A percentile compares a stretch with the other conserved stretches of the same genome.
phyloP scores from a whole-genome alignment of 2,113 vertebrate species.

The Galemys pyrenaicus region DNA sequence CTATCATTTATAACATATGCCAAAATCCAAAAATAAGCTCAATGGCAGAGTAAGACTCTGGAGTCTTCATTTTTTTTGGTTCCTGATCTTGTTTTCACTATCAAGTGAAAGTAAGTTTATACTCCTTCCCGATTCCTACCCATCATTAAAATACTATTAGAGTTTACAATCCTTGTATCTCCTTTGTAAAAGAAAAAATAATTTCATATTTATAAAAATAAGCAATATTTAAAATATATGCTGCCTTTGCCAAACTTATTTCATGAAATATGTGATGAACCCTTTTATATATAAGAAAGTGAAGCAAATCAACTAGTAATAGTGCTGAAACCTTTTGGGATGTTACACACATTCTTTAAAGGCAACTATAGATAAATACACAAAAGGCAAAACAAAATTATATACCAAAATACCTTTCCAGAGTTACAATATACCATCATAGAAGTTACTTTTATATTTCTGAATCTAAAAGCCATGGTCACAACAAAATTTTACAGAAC shows the following conservation, averaged over 20 bases:
- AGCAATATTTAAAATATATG: slow-evolving; percentile 29
- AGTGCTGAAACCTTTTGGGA: neutral
- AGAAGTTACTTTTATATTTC: slow-evolving; percentile 28
- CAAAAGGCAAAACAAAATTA: slow-evolving; percentile 28
- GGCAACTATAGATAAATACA: slow-evolving; percentile 1
- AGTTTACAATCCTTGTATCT: slow-evolving; percentile 5
- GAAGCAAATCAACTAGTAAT: slow-evolving; percentile 26
- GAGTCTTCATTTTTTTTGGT: neutral
- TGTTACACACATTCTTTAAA: slow-evolving; percentile 43
- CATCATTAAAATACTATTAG: slow-evolving; percentile 1
- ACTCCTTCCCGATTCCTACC: neutral
- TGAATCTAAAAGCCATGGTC: slow-evolving; percentile 49
- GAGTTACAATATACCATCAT: neutral
- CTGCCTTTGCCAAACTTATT: slow-evolving; percentile 1
- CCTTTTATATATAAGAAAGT: slow-evolving; percentile 26
- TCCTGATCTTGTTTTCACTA: slow-evolving; percentile 27
- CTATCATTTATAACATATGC: neutral
- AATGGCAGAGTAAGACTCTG: slow-evolving; percentile 13
- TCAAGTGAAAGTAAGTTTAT: neutral
- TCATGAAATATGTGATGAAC: slow-evolving; percentile 29
- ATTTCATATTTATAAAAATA: neutral
- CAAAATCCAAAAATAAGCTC: neutral
- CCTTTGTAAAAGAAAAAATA: slow-evolving; percentile 9
- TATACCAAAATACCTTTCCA: slow-evolving; percentile 7
- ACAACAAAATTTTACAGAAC: slow-evolving; percentile 34